phyloP scores from a whole-genome alignment of 2,888 invertebrate species.

The Cantharis rustica region DNA sequence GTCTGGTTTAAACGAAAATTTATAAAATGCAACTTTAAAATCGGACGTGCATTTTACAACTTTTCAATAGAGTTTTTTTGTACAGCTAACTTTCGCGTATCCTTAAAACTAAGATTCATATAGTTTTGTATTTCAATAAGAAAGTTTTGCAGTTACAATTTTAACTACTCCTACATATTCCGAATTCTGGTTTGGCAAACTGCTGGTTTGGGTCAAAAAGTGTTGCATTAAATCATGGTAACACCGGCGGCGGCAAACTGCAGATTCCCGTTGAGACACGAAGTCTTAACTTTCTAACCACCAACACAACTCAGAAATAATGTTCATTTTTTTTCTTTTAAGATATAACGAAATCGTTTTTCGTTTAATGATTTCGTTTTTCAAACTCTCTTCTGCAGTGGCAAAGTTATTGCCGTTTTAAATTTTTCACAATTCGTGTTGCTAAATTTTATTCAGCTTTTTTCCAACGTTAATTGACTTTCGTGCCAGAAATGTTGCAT shows the following conservation, averaged over 20 bases:
- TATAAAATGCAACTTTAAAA: conserved; percentile 1
- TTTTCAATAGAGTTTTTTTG: conserved; percentile 29
- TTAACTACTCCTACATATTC: conserved; percentile 8
- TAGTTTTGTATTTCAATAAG: conserved; percentile 27
- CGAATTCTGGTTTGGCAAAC: conserved; percentile 12
- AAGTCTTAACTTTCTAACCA: conserved; percentile 9
- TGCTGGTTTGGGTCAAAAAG: conserved; percentile 17
- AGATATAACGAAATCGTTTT: background rate
- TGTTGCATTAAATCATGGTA: conserved; percentile 25
- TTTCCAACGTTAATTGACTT: background rate
- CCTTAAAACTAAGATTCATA: background rate
- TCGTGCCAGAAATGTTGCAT: background rate
- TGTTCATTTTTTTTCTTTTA: background rate
- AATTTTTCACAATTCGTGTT: background rate
- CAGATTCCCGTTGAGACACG: conserved; percentile 8
- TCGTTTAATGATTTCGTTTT: background rate
- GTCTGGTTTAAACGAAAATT: background rate
- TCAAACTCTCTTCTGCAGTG: background rate
- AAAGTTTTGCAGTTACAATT: conserved; percentile 21
- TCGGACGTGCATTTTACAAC: conserved; percentile 12
- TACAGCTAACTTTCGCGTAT: conserved; percentile 12
- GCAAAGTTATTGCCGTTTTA: background rate
- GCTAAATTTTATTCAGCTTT: background rate
- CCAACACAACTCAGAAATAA: conserved; percentile 12
- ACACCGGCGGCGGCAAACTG: conserved; percentile 21